Base-by-base conservation (phyloP, 2,797 vertebrate species). In the Anabas testudineus region DNA sequence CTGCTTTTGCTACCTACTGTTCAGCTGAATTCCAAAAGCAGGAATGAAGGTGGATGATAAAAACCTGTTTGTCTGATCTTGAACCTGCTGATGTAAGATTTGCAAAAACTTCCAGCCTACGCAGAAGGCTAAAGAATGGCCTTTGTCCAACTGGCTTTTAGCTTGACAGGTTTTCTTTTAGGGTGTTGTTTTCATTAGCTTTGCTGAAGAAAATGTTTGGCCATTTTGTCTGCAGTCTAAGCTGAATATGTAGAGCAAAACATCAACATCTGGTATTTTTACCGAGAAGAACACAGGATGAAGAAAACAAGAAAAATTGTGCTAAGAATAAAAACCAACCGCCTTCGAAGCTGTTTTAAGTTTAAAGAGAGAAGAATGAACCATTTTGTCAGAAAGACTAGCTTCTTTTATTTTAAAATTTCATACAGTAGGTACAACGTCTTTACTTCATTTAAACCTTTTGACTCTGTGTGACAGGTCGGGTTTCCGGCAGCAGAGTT, bases 401-500 rank as follows among this genome's bases (percentile, higher is more conserved):
- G 5, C 8, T 14, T n/a, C n/a, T 45, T 26, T 45, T 45, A 10
- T 45, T n/a, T 42, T 19, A 30, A 41, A 10, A 43, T 30, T 4
- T 22, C 7, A 14, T 43, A 24, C 3, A 16, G 22, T 6, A n/a
- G 10, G 18, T 24, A 13, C n/a, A 47, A 6, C 8, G 1, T 19
- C 4, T 30, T 48, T 10, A 22, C 10, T 5, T 73, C 28, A 52
- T 73, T 15, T 80, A 5, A 30, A 67, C 4, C 2, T 37, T 80
- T 57, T 67, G 32, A 10, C 14, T 62, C 21, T 85, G 10, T 75
- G 0, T 80, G 21, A 48, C 79, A 95, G 94, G 26, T 61, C 71
- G 1, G 8, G 37, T 3, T 0, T 34, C 0, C 8, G 48, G 10
- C 45, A 32, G 5, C 30, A 45, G 0, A 37, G 7, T 10, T 71